These are phyloP conservation scores for Keiferia lycopersicella DNA, from an alignment of 2,888 invertebrate genomes.

Conservation along the genomic window DNA sequence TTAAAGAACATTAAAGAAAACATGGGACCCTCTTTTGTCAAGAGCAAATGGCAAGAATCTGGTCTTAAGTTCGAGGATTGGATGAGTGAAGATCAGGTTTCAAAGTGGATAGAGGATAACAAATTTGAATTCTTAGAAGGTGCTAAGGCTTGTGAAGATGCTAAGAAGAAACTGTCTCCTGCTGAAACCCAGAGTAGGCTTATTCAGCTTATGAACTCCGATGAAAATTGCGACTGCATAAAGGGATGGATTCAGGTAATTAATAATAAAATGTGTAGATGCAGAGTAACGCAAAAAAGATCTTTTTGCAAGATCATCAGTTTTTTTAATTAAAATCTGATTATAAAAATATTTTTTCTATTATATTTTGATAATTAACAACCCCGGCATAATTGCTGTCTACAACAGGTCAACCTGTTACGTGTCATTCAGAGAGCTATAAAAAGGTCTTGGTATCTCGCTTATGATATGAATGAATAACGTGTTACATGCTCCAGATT, in stretches of 20 bases:
- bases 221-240: constrained; percentile 68
- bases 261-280: neutral
- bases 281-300: no score
- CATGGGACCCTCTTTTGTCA: constrained; percentile 72
- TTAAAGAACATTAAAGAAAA: constrained; percentile 65
- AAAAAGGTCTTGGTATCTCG: no score
- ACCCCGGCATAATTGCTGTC: no score
- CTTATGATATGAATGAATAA: no score
- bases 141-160: constrained; percentile 50
- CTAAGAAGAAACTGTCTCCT: constrained; percentile 59
- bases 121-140: constrained; percentile 68
- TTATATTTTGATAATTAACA: no score
- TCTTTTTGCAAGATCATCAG: no score
- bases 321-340: no score
- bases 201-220: constrained; percentile 67
- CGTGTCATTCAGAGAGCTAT: no score
- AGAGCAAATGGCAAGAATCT: constrained; percentile 72
- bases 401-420: no score
- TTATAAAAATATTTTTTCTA: no score
- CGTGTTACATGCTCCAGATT: no score
- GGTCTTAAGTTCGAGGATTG: constrained; percentile 63
- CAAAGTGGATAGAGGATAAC: constrained; percentile 67
- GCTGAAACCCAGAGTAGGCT: constrained; percentile 64
- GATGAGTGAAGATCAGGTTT: constrained; percentile 69
- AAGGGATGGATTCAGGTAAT: constrained; percentile 69